A percentile compares a stretch with the other conserved stretches of the same genome.
Evolutionary conservation across 2,797 vertebrate genomes (phyloP).

Genomic region (Anguilla obscura): DNA sequence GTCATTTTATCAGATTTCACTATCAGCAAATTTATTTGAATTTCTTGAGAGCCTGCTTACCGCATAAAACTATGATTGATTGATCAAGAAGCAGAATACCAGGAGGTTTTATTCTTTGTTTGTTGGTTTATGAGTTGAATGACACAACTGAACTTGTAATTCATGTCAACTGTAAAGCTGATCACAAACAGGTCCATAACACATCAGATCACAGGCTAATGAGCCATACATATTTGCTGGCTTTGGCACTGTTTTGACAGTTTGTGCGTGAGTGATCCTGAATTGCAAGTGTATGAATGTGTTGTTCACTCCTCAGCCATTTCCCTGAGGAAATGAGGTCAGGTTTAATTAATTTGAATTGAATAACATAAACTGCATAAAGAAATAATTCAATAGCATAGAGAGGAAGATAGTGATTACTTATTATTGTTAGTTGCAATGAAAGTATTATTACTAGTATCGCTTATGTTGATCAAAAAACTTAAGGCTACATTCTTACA

Average conservation of each 20-base stretch:
- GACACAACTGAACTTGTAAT: slow-evolving; percentile 49
- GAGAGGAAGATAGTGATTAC: background rate
- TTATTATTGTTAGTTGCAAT: background rate
- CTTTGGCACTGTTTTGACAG: slow-evolving; percentile 68
- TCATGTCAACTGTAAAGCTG: slow-evolving; percentile 66
- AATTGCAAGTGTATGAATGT: slow-evolving; percentile 61
- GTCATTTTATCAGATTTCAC: slow-evolving; percentile 41
- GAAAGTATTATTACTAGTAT: background rate
- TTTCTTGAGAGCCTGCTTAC: slow-evolving; percentile 50
- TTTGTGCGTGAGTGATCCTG: slow-evolving; percentile 66
- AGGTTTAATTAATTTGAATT: slow-evolving; percentile 56
- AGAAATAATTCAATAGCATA: background rate
- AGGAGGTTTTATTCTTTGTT: slow-evolving; percentile 34
- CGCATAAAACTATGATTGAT: slow-evolving; percentile 58
- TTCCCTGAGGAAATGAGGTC: slow-evolving; percentile 53
- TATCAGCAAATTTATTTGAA: slow-evolving; percentile 33
- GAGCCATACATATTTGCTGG: slow-evolving; percentile 63
- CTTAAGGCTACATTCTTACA: no score
- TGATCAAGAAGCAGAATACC: background rate
- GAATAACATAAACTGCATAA: slow-evolving; percentile 57
- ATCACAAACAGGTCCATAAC: slow-evolving; percentile 60
- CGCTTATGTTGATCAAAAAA: background rate
- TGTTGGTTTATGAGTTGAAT: slow-evolving; percentile 58
- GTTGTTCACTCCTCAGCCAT: slow-evolving; percentile 51
- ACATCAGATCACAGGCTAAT: slow-evolving; percentile 66